Percentiles rank a stretch among this genome's conserved stretches.
Conservation (phyloP, 2,113 vertebrate genomes). For the Fukomys damarensis region DNA sequence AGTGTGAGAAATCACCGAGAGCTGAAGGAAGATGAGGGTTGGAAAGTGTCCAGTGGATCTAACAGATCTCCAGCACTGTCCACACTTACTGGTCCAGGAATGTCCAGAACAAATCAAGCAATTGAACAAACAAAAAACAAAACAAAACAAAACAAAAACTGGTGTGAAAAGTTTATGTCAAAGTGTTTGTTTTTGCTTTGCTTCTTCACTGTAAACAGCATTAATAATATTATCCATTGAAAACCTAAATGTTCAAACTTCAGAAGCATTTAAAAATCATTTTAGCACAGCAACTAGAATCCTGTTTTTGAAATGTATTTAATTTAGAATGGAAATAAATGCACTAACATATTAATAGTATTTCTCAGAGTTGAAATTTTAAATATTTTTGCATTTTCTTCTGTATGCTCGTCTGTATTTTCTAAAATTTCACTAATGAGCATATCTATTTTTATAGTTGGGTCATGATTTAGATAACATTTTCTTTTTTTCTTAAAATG, state of each 20-base stretch:
- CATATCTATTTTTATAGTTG: conserved; percentile 43
- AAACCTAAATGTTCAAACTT: conserved; percentile 39
- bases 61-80: background rate
- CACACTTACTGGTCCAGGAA: background rate
- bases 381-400: conserved; percentile 44
- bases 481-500: background rate
- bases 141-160: background rate
- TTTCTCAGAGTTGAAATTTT: conserved; percentile 36
- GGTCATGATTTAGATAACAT: background rate
- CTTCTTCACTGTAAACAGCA: background rate
- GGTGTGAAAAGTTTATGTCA: background rate
- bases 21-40: background rate
- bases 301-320: conserved; percentile 34
- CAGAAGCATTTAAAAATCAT: background rate
- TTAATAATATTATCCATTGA: background rate
- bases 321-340: conserved; percentile 28
- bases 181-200: background rate
- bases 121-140: background rate
- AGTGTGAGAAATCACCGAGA: background rate
- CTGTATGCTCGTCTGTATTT: conserved; percentile 44
- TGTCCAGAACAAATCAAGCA: background rate
- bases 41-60: background rate
- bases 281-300: conserved; percentile 8
- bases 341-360: background rate
- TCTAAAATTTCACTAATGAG: conserved; percentile 57